Evolutionary conservation across 1,140 invertebrate genomes (phyloP), one percentile per base, ranked within the genome.

Genomic region (Tribolium madens): DNA sequence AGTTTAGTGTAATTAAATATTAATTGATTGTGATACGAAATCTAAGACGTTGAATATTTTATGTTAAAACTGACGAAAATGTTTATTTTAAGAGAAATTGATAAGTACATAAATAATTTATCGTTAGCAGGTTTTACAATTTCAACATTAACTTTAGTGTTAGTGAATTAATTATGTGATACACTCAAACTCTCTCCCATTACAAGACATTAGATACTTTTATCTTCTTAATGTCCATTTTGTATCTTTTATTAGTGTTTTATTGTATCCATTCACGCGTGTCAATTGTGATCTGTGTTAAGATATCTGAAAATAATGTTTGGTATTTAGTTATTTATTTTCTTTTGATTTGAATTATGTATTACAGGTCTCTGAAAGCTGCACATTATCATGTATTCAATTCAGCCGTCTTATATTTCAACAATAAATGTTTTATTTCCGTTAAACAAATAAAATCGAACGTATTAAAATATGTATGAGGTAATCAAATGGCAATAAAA

Each of bases 391-490:
- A 42, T 42, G 36, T 42, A 42, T 42, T 42, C 36, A 42, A 42
- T 42, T 7, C 15, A 50, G 0, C 6, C 15, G 48, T 50, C 48
- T 17, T 15, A 50, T 50, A 50, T 50, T 14, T 15, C 12, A 64
- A 33, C 26, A 64, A 33, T 33, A 33, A 33, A 33, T 64, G 57
- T 64, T 64, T 64, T 64, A 64, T 64, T 33, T 33, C 26, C 7
- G 57, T 64, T 64, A 64, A 57, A 26, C 52, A 57, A 64, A 64
- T 64, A 64, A 64, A 64, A 64, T 9, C 10, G 57, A 64, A 33
- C 21, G 26, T 33, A 64, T 64, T 64, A 64, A 64, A 64, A 64
- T 64, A 64, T 64, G 26, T 64, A 64, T 64, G 57, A 64, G 57
- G 57, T 33, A 64, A 64, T 64, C 52, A 57, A n/a, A 31, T 12